Evolutionary conservation across 2,888 invertebrate genomes (phyloP).

Genomic region (Argyresthia goedartella): DNA sequence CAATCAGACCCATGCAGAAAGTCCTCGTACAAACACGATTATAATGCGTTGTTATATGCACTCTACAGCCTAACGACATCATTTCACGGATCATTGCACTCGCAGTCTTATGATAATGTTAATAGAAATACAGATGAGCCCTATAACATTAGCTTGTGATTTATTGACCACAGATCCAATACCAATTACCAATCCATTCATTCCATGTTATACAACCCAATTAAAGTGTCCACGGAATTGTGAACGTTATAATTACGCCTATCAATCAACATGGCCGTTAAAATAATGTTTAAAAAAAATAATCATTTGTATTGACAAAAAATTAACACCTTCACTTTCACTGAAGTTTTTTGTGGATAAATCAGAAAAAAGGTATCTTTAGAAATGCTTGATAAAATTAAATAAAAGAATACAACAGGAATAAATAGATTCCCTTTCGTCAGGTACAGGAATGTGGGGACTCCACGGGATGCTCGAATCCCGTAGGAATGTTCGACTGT

Average conservation of each 20-base stretch:
- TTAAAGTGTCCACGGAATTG: too few species aligned
- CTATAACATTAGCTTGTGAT: too few species aligned
- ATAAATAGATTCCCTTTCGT: constrained; percentile 48
- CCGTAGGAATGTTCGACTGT: constrained; percentile 46
- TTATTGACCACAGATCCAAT: too few species aligned
- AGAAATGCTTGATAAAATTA: constrained; percentile 33
- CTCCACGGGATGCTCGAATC: constrained; percentile 21
- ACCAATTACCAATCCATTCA: too few species aligned
- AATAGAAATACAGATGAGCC: neutral
- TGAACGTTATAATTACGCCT: too few species aligned
- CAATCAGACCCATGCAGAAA: too few species aligned
- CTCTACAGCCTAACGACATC: neutral
- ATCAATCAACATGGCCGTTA: too few species aligned
- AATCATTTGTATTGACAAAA: constrained; percentile 7
- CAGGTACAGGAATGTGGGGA: constrained; percentile 34
- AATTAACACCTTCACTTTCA: constrained; percentile 25
- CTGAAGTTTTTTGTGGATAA: constrained; percentile 17
- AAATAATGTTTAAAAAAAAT: too few species aligned
- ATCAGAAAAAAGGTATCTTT: constrained; percentile 27
- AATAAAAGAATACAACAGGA: constrained; percentile 28
- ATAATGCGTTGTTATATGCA: too few species aligned
- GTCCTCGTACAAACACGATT: too few species aligned
- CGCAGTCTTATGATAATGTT: neutral
- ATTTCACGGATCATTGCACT: neutral
- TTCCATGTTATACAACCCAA: too few species aligned